Evolutionary conservation across 2,797 vertebrate genomes (phyloP), one percentile per base, ranked within the genome.

Genomic region (Gambusia yucatana): DNA sequence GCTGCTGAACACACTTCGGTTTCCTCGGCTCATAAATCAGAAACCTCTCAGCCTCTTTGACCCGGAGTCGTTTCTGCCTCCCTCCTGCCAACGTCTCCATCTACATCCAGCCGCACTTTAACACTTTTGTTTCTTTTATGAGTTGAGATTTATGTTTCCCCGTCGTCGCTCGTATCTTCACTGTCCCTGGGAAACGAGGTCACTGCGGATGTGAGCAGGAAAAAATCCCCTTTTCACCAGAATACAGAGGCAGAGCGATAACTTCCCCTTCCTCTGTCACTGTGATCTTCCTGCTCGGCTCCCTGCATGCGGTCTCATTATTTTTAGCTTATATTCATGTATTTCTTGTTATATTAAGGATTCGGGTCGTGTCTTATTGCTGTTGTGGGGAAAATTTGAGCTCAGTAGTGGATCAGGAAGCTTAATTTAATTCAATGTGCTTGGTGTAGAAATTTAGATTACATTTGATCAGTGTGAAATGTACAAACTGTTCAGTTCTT

Each of bases 151-250:
- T 82, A 87, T 8, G 6, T 73, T 10, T 25, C 43, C 46, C 20
- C 22, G 39, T 25, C 43, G 46, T 28, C 22, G 39, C 33, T 10
- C 48, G 82, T 30, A 17, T 77, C 47, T 25, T 16, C 69, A 73
- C 85, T 82, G 79, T 89, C 83, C 86, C 81, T 33, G 73, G 71
- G 73, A 89, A 81, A 77, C 79, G 80, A 77, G 81, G 83, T 91
- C 83, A 89, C 78, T 90, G 87, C 71, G 70, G 86, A 86, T 90
- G 67, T 81, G 71, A 82, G 43, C 84, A 52, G 55, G 74, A 77
- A 86, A 69, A 78, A 78, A 87, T 84, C 74, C 81, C 77, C 75
- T 84, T 61, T 83, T 75, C 71, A 47, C 67, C 7, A 30, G 8
- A 36, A 80, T 76, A 77, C 80, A 36, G 70, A 63, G 47, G 77